Percentiles rank a stretch among this genome's conserved stretches.
Evolutionary conservation across 35 echinoderm and acorn worm genomes (phyloP).

Genomic region (Apostichopus parvimensis): DNA sequence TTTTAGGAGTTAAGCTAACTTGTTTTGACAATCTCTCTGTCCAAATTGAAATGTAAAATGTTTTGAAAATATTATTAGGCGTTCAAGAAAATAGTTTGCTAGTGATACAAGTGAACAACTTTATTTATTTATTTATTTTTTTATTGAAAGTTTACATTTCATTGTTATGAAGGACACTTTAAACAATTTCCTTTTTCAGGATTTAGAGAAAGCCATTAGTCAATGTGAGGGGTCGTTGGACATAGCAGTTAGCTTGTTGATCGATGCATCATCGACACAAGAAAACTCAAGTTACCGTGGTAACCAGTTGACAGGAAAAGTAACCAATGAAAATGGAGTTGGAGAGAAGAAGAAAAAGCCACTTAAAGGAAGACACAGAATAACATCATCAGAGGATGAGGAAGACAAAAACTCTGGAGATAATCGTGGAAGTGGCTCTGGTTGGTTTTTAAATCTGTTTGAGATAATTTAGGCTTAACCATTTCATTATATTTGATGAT

Average conservation of each 20-base stretch:
- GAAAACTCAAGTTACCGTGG: background rate
- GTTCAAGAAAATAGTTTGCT: too few relatives aligned
- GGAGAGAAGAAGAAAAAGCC: background rate
- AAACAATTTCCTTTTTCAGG: background rate
- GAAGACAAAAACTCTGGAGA: background rate
- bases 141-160: too few relatives aligned
- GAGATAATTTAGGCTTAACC: too few relatives aligned
- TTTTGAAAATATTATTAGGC: too few relatives aligned
- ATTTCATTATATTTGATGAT: too few relatives aligned
- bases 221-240: background rate
- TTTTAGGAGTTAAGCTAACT: too few relatives aligned
- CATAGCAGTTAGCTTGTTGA: constrained; percentile 22
- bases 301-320: background rate
- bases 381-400: background rate
- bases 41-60: too few relatives aligned
- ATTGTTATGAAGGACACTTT: too few relatives aligned
- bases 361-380: background rate
- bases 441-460: background rate
- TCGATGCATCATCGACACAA: background rate
- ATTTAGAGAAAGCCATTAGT: background rate
- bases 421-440: background rate
- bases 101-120: too few relatives aligned
- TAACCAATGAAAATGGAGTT: background rate
- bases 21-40: too few relatives aligned
- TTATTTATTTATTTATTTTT: too few relatives aligned